phyloP scores from a whole-genome alignment of 1,140 invertebrate genomes.

The Chlorops oryzae region DNA sequence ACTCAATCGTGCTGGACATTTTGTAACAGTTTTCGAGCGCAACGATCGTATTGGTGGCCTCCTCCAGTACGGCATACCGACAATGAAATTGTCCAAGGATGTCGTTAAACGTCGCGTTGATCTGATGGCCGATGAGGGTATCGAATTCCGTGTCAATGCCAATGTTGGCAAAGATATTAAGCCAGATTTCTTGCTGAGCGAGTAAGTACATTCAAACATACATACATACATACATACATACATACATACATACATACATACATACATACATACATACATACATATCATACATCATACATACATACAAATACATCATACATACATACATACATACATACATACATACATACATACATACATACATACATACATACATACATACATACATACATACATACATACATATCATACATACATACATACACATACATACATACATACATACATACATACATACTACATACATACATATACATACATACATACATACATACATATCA shows the following conservation, averaged over 20 bases:
- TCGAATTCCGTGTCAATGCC: constrained; percentile 82
- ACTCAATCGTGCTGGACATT: constrained; percentile 83
- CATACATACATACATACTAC: neutral
- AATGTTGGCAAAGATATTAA: constrained; percentile 89
- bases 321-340: too few species aligned
- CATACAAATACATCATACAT: too few species aligned
- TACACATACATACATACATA: too few species aligned
- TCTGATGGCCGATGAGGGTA: constrained; percentile 83
- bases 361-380: too few species aligned
- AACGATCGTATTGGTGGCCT: constrained; percentile 93
- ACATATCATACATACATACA: too few species aligned
- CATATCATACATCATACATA: too few species aligned
- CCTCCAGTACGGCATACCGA: constrained; percentile 95
- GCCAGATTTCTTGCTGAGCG: constrained; percentile 59
- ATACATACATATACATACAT: neutral
- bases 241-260: neutral
- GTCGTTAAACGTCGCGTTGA: constrained; percentile 86
- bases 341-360: too few species aligned
- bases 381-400: too few species aligned
- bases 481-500: too few species aligned
- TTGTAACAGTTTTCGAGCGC: constrained; percentile 91
- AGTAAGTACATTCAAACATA: too few species aligned
- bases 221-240: neutral
- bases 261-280: neutral
- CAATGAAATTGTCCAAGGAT: constrained; percentile 93